These are phyloP conservation scores for Calycopis cecrops DNA, from an alignment of 1,140 invertebrate genomes.

Conservation along the genomic window DNA sequence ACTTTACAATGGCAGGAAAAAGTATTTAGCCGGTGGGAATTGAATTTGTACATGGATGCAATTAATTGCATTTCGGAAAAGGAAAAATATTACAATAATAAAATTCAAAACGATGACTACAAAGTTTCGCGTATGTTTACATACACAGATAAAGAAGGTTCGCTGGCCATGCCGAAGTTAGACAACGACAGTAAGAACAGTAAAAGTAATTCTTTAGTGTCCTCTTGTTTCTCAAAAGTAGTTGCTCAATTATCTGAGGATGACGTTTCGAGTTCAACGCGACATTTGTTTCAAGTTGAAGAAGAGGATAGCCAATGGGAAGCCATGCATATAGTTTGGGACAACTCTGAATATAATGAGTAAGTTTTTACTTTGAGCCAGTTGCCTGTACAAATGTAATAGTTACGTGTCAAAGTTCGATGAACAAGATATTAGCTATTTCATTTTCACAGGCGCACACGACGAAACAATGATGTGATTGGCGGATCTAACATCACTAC, in stretches of 20 bases:
- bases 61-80: conserved; percentile 47
- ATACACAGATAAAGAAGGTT: conserved; percentile 6
- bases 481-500: no score
- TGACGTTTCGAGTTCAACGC: conserved; percentile 30
- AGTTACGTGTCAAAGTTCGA: neutral
- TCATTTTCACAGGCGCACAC: neutral
- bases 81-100: conserved; percentile 47
- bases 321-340: conserved; percentile 56
- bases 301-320: conserved; percentile 37
- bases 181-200: neutral
- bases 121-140: conserved; percentile 15
- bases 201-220: neutral
- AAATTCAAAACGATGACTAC: conserved; percentile 33
- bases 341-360: conserved; percentile 58
- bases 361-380: conserved; percentile 33
- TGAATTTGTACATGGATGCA: conserved; percentile 40
- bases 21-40: conserved; percentile 50
- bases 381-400: neutral
- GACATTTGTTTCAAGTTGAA: conserved; percentile 45
- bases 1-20: conserved; percentile 68
- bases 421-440: neutral
- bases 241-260: conserved; percentile 12
- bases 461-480: no score
- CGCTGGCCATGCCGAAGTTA: neutral
- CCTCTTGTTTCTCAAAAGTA: neutral